phyloP scores from a whole-genome alignment of 92 coral and sea anemone species.

The Chrysogorgia sp. region DNA sequence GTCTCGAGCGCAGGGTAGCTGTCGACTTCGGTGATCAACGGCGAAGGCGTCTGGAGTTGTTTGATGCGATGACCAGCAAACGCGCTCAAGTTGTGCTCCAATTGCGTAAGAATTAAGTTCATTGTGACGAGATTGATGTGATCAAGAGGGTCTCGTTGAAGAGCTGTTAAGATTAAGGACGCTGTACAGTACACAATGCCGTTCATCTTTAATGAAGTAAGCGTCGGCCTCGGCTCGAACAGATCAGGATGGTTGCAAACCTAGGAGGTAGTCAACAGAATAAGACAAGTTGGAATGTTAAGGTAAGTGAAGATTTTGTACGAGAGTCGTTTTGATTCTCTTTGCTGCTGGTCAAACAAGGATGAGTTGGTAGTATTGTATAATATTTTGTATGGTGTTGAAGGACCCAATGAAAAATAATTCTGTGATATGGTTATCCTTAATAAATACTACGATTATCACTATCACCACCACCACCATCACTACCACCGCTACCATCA shows the following conservation, averaged over 20 bases:
- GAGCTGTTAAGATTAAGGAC: conserved; percentile 76
- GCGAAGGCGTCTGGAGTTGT: conserved; percentile 81
- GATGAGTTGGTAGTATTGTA: too few species aligned
- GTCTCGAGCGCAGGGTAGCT: conserved; percentile 59
- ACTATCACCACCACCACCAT: too few species aligned
- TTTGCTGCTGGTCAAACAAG: too few species aligned
- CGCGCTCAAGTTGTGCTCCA: conserved; percentile 85
- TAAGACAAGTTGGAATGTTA: neutral
- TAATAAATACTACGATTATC: too few species aligned
- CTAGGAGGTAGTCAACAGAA: conserved; percentile 51
- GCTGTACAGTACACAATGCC: conserved; percentile 80
- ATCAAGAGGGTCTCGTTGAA: conserved; percentile 76
- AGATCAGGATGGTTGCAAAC: conserved; percentile 99
- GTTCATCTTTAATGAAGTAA: conserved; percentile 73
- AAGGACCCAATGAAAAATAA: too few species aligned
- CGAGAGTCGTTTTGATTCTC: too few species aligned
- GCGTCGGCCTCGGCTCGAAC: conserved; percentile 91
- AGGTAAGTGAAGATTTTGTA: too few species aligned
- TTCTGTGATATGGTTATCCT: too few species aligned
- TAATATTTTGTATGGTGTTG: too few species aligned
- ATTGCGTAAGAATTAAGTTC: conserved; percentile 85
- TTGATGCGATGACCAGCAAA: conserved; percentile 86
- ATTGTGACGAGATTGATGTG: conserved; percentile 75
- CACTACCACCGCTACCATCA: too few species aligned
- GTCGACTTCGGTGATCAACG: conserved; percentile 84